Conservation (phyloP, 2,113 vertebrate genomes). For the Delphinus delphis region DNA sequence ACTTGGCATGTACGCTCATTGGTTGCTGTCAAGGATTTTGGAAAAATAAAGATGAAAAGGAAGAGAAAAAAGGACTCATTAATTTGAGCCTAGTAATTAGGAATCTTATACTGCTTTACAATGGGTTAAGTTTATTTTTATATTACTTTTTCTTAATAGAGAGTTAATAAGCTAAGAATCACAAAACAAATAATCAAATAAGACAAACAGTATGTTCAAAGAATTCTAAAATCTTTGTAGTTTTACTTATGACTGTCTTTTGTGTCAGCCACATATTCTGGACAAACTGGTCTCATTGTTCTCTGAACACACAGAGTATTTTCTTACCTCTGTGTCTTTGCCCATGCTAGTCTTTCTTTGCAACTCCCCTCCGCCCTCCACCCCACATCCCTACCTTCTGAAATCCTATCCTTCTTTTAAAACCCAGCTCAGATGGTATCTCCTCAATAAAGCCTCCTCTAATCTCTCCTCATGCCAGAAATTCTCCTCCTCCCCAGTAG, state of each 20-base stretch:
- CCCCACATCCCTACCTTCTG: background rate
- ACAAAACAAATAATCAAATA: background rate
- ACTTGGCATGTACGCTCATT: background rate
- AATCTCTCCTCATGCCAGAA: background rate
- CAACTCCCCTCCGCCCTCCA: background rate
- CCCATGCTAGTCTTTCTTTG: background rate
- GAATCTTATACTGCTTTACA: background rate
- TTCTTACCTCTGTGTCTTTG: background rate
- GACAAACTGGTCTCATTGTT: background rate
- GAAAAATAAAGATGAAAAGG: background rate
- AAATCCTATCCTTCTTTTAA: constrained; percentile 28
- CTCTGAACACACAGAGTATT: background rate
- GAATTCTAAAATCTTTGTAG: constrained; percentile 21
- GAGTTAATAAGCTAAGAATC: background rate
- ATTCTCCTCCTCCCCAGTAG: background rate
- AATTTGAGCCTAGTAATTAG: background rate
- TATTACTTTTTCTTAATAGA: constrained; percentile 28
- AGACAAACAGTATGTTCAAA: background rate
- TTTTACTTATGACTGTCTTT: background rate
- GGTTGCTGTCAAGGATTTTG: background rate
- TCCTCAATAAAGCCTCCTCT: background rate
- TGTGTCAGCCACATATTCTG: background rate
- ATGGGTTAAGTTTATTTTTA: background rate
- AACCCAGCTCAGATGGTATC: background rate
- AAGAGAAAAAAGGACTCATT: background rate